Evolutionary conservation across 2,113 vertebrate species (phyloP), one percentile per base, ranked within the genome.

Genomic region (Lepisosteus osseus): DNA sequence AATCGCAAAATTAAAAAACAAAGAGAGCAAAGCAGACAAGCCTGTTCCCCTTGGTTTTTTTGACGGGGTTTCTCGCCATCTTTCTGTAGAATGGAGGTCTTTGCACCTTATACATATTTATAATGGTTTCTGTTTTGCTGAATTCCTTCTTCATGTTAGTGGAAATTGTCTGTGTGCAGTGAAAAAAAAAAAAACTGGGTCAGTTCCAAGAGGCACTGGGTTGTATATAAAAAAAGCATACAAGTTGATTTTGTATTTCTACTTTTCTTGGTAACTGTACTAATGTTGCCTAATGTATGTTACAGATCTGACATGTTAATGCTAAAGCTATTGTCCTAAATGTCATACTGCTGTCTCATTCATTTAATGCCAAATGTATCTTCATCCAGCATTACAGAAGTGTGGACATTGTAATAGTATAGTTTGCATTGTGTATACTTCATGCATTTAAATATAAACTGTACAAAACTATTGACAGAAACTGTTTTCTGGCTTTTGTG

Each of bases 371-470:
- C 91, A 85, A 93, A 92, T 91, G 84, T 95, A 93, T 92, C 92
- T 92, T 90, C 90, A 92, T 94, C 88, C 86, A 88, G 87, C 89
- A 90, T 92, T 94, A 92, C 90, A 85, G 79, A 72, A 80, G 91
- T 89, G 95, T 97, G 94, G 89, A 94, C 86, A 86, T 93, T 93
- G 94, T 99, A 92, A 88, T 96, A 95, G 93, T 90, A 84, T 96
- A 95, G 94, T 82, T 88, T 90, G 89, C 93, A 90, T 91, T 95
- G 94, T 97, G 94, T 96, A 95, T 89, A 94, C 92, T 90, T 94
- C 89, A 95, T 90, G 89, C 90, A 91, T 85, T 94, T 92, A 94
- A 95, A 92, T 95, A 98, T 97, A 97, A 97, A 91, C 86, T 80
- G 89, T 92, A 72, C 82, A 85, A 84, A 74, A 85, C 74, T 85